Percentiles rank a stretch among this genome's conserved stretches.
Evolutionary conservation across 2,113 vertebrate species (phyloP).

Genomic region (Nerophis ophidion): DNA sequence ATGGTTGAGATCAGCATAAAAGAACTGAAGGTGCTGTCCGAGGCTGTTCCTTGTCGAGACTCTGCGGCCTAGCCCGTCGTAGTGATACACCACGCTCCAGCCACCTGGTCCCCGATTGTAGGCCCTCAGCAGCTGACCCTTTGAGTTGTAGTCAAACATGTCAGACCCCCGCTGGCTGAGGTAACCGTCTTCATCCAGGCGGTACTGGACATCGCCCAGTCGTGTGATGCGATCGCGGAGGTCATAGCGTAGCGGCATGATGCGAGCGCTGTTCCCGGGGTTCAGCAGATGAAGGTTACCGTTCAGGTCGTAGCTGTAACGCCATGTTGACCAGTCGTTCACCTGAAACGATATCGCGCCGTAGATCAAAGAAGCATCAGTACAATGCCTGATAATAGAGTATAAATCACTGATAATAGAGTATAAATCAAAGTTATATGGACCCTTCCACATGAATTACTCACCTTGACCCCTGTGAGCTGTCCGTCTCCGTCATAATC

Average conservation of each 20-base stretch:
- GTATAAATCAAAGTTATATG: background rate
- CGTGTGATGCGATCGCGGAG: slow-evolving; percentile 93
- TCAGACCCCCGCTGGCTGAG: slow-evolving; percentile 89
- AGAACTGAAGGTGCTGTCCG: slow-evolving; percentile 95
- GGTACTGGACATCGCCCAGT: slow-evolving; percentile 92
- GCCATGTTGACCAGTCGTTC: slow-evolving; percentile 97
- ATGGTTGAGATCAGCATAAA: slow-evolving; percentile 95
- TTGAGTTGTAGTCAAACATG: slow-evolving; percentile 96
- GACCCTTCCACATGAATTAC: slow-evolving; percentile 11
- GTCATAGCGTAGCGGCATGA: slow-evolving; percentile 93
- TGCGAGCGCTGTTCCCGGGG: slow-evolving; percentile 87
- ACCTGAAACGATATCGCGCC: slow-evolving; percentile 52
- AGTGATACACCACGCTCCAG: slow-evolving; percentile 95
- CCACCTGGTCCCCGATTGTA: slow-evolving; percentile 85
- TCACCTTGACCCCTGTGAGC: slow-evolving; percentile 86
- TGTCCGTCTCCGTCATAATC: slow-evolving; percentile 97
- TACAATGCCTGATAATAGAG: background rate
- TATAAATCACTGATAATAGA: background rate
- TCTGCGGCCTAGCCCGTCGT: slow-evolving; percentile 87
- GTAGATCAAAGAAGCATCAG: background rate
- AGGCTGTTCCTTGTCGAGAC: slow-evolving; percentile 94
- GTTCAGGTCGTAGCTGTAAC: slow-evolving; percentile 96
- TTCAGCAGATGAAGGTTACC: slow-evolving; percentile 95
- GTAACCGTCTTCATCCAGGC: slow-evolving; percentile 90
- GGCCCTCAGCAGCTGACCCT: slow-evolving; percentile 87